Percentiles rank a stretch among this genome's conserved stretches.
Conservation (phyloP, 2,797 vertebrate genomes). For the Tenualosa thibaudeaui region DNA sequence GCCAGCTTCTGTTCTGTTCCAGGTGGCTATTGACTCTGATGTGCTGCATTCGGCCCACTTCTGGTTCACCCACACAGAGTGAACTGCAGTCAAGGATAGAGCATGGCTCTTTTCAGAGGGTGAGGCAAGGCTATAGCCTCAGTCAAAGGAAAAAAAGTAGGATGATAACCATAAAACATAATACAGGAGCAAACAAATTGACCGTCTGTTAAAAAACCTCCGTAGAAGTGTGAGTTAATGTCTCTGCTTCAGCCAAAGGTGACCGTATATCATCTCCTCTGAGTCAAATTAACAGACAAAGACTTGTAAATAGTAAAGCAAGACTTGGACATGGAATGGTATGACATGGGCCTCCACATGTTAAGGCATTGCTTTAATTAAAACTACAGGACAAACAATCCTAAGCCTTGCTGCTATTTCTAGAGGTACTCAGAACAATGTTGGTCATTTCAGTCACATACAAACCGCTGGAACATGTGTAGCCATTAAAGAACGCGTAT, state of each 20-base stretch:
- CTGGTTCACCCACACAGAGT: neutral
- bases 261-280: neutral
- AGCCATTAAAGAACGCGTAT: slow-evolving; percentile 42
- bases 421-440: slow-evolving; percentile 33
- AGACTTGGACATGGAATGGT: neutral
- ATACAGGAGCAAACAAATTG: neutral
- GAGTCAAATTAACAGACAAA: neutral
- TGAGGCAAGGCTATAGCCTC: neutral
- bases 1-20: neutral
- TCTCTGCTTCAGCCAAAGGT: neutral
- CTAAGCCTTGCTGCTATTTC: slow-evolving; percentile 52
- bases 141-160: neutral
- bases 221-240: neutral
- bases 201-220: neutral
- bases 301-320: neutral
- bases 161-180: neutral
- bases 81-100: neutral
- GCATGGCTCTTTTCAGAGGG: neutral
- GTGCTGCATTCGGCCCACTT: neutral
- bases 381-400: slow-evolving; percentile 60
- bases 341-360: slow-evolving; percentile 53
- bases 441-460: slow-evolving; percentile 54
- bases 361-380: slow-evolving; percentile 74
- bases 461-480: slow-evolving; percentile 40
- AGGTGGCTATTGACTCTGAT: neutral